Evolutionary conservation across 2,888 invertebrate genomes (phyloP), one percentile per base, ranked within the genome.

Genomic region (Chrysolina haemoptera): DNA sequence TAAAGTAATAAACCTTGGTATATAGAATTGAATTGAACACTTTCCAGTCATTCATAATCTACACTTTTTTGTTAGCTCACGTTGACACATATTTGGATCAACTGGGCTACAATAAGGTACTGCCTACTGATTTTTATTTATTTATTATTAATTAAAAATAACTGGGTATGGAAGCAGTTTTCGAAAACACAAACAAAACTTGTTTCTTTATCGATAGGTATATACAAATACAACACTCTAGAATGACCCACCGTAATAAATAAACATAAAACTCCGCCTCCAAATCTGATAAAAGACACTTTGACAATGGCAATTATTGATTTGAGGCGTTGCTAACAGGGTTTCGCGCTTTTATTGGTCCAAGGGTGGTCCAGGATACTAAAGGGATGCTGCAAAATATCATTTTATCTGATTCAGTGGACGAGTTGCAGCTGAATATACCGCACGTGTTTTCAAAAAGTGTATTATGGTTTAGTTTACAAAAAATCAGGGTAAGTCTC

Each of bases 281-380:
- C 65, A 68, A 35, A 22, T 12, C 40, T 73, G 75, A 68, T 75
- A 75, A 78, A 76, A 70, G 53, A 76, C 71, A 71, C 69, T 68
- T 75, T 75, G 68, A 78, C 81, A 83, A 84, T 78, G 80, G 78
- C 68, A 69, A 68, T 64, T 84, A 84, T 84, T 82, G 84, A 84
- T 84, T 79, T 73, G 71, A 78, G 83, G 84, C 80, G 83, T 78
- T 68, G 64, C 78, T 76, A 46, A 18, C 46, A 53, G 69, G 63
- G 62, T 71, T 55, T 66, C 62, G 69, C 48, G 63, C 70, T 72
- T 59, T 70, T 64, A 84, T 84, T 84, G 84, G 83, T 81, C 74
- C 72, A 78, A 79, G 83, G 83, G 81, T 81, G 79, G 82, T 78
- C 78, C 81, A 66, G 71, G 22, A 64, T 20, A 74, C 68, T 76